Base-by-base conservation (phyloP, 2,888 invertebrate genomes). In the Polyommatus iphigenia region DNA sequence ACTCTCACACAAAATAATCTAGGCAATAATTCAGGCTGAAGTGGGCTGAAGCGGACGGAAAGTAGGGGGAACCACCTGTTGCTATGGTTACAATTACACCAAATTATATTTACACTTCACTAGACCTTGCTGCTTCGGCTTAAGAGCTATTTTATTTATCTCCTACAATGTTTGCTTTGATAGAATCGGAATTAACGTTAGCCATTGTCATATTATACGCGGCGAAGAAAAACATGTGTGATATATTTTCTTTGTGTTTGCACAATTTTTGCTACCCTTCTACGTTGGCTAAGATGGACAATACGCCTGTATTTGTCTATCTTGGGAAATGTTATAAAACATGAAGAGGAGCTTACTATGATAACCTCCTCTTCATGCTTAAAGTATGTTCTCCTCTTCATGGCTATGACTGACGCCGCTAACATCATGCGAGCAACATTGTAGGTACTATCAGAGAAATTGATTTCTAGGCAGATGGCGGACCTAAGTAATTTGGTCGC, bases 1-100 rank as follows among this genome's bases (percentile, higher is more conserved):
- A 83, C 79, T 82, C 83, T 83, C 81, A 81, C 83, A 84, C 83
- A 84, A 85, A 84, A 85, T 85, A 84, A 84, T 86, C 86, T 83
- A 86, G 85, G 86, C 87, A 86, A 91, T 91, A 90, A 89, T 86
- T 91, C 88, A 88, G 83, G 85, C 85, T 87, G 83, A 29, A 67
- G 67, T 67, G 83, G 84, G 81, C 83, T 81, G 80, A 84, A 84
- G 83, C 83, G 83, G 82, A 83, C 81, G 80, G 82, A 32, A 67
- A 82, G 82, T 82, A 80, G 85, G 83, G 84, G 83, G 84, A 83
- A 83, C 86, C 87, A 91, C 91, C 87, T 91, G 91, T 91, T 91
- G 91, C 90, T 89, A 90, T 89, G 87, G 87, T 86, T 81, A 90
- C 88, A 80, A 82, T 80, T 80, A 80, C 78, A 82, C 85, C 79